Evolutionary conservation across 2,888 invertebrate species (phyloP).

Genomic region (Hanleya hanleyi): DNA sequence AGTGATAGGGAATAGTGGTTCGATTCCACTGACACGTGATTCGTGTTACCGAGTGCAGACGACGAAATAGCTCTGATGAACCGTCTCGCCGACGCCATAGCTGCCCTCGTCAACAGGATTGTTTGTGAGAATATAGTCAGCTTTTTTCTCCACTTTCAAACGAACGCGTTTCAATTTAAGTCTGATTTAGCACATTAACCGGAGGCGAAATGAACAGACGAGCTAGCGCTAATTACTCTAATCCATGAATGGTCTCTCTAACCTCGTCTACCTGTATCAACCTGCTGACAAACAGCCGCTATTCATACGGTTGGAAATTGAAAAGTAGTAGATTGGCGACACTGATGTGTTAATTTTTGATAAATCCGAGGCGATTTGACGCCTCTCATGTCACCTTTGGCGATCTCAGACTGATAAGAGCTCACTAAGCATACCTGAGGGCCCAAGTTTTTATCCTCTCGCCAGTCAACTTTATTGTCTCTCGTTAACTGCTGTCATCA

Average conservation of each 20-base stretch:
- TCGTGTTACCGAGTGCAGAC: no score
- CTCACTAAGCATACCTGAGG: background rate
- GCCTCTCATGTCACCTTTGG: background rate
- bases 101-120: background rate
- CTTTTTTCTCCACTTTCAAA: background rate
- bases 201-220: background rate
- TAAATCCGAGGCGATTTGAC: conserved; percentile 1
- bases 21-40: no score
- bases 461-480: background rate
- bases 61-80: no score
- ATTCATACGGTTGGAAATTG: background rate
- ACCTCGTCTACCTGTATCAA: background rate
- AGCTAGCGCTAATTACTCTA: background rate
- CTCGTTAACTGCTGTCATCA: background rate
- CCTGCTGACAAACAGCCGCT: background rate
- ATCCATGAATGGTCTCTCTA: background rate
- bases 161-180: conserved; percentile 3
- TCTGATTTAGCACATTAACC: background rate
- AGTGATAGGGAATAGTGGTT: no score
- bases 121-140: background rate
- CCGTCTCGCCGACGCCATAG: no score
- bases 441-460: background rate
- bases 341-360: background rate
- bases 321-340: background rate
- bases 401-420: background rate